phyloP scores from a whole-genome alignment of 2,797 vertebrate genomes.

The Falco concolor region DNA sequence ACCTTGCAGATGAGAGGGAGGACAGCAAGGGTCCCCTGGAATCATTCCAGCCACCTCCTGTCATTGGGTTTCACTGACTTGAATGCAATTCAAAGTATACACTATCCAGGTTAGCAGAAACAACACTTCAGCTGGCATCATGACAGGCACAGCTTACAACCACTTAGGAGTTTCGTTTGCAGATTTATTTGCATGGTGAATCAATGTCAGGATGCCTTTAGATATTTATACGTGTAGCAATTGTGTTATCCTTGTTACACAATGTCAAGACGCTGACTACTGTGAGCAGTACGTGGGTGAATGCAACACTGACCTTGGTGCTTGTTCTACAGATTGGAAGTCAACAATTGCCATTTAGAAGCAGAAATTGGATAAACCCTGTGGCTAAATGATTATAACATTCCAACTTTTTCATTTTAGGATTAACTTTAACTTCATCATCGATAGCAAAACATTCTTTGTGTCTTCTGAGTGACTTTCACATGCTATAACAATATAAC shows the following conservation, averaged over 20 bases:
- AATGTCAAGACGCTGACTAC: background rate
- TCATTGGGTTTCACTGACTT: background rate
- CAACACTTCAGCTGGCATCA: background rate
- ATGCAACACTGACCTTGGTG: background rate
- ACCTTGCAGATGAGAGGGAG: background rate
- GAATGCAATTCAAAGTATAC: background rate
- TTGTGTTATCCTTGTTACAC: background rate
- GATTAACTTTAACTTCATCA: background rate
- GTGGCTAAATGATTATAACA: background rate
- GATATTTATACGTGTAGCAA: background rate
- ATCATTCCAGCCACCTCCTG: background rate
- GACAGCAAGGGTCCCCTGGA: background rate
- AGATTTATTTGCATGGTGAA: constrained; percentile 18
- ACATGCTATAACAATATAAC: background rate
- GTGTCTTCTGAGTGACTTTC: background rate
- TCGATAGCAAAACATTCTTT: background rate
- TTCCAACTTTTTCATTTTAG: background rate
- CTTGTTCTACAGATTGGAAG: background rate
- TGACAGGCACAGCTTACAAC: background rate
- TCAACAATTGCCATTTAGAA: background rate
- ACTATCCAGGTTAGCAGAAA: background rate
- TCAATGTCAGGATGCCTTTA: background rate
- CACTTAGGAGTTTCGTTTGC: background rate
- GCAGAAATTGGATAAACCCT: background rate
- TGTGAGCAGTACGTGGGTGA: background rate